Evolutionary conservation across 2,797 vertebrate genomes (phyloP).

Genomic region (Diceros bicornis): DNA sequence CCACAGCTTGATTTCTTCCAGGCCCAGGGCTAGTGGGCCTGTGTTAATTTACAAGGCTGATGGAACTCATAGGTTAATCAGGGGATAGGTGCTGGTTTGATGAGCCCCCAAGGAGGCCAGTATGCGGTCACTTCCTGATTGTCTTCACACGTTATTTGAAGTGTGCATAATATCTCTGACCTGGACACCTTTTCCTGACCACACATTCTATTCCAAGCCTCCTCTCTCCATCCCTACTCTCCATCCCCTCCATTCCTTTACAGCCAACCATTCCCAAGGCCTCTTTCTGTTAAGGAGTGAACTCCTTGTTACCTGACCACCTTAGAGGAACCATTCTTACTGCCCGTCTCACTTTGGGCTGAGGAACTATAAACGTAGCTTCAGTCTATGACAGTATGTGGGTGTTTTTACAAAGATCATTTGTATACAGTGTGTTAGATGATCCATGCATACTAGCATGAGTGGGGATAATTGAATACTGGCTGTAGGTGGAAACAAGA

Average conservation of each 20-base stretch:
- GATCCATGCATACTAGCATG: not conserved
- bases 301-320: not conserved
- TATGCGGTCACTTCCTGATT: slow-evolving; percentile 18
- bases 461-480: not conserved
- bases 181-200: slow-evolving; percentile 15
- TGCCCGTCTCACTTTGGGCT: not conserved
- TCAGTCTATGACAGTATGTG: no score
- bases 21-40: slow-evolving; percentile 40
- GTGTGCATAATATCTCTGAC: slow-evolving; percentile 54
- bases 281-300: not conserved
- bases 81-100: slow-evolving; percentile 55
- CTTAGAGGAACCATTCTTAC: not conserved
- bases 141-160: not conserved
- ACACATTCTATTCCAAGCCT: not conserved
- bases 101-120: not conserved
- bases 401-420: not conserved
- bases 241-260: not conserved
- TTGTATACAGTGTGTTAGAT: not conserved
- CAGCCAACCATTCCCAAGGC: not conserved
- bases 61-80: slow-evolving; percentile 55
- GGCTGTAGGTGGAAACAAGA: slow-evolving; percentile 47
- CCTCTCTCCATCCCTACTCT: not conserved
- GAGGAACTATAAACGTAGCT: not conserved
- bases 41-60: slow-evolving; percentile 66
- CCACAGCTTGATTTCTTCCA: slow-evolving; percentile 60